Evolutionary conservation across 2,797 vertebrate genomes (phyloP), one percentile per base, ranked within the genome.

Genomic region (Malurus leucopterus): DNA sequence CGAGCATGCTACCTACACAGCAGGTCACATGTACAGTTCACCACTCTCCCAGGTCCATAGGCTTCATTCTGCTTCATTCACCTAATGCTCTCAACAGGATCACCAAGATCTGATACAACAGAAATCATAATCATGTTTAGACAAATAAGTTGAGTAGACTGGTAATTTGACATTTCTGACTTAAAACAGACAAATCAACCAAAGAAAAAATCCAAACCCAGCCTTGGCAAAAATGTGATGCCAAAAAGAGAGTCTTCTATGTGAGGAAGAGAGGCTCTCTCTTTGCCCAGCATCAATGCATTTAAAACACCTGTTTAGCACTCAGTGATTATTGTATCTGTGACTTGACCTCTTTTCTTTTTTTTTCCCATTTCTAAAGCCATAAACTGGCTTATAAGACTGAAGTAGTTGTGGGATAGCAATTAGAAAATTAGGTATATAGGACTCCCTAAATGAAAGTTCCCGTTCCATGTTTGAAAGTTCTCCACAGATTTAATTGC

Each of bases 161-260:
- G 26, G 27, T 49, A 7, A 30, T 46, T 83, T 50, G 19, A 40
- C 8, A 57, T 69, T 65, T 73, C 61, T 59, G 18, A 61, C 15
- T 32, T 49, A 41, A 10, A 74, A 38, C 5, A 75, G 30, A 29
- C 7, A 53, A 80, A 69, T 12, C 3, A 15, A 54, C 19, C 7
- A 24, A 79, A 30, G 8, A 36, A 32, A 67, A 65, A 49, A 12
- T 2, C 1, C 11, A 75, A 13, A 0, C 2, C 1, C 11, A 75
- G 5, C 5, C 21, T 77, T 64, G 15, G 4, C 16, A 80, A 8
- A 71, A 76, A 64, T 43, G 61, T 50, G 22, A 15, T 20, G 23
- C 4, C 19, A 50, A 55, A 75, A 65, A 41, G 8, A 3, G 6
- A 27, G 7, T 36, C 22, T 14, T 86, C 11, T 67, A 5, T 14